Evolutionary conservation across 1,140 invertebrate genomes (phyloP).

Genomic region (Melanaphis sacchari): DNA sequence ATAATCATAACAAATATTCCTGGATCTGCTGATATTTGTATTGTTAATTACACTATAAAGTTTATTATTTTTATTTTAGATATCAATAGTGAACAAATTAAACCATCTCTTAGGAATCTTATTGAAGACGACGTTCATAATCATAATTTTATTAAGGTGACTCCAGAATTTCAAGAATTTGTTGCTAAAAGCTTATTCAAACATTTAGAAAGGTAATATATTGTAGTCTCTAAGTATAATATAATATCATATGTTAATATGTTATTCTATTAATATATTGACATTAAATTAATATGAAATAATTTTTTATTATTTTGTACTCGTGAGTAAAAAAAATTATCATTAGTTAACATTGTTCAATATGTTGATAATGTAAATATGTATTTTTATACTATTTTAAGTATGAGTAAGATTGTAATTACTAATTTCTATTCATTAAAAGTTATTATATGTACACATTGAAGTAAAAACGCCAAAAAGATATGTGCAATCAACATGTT

Average conservation of each 20-base stretch:
- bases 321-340: no score
- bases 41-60: neutral
- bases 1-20: neutral
- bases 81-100: neutral
- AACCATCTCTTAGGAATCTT: conserved; percentile 34
- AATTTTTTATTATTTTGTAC: no score
- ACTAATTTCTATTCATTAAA: no score
- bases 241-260: neutral
- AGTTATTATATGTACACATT: no score
- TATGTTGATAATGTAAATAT: no score
- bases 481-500: no score
- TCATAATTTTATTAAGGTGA: conserved; percentile 47
- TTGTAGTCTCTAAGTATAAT: neutral
- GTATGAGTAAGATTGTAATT: no score
- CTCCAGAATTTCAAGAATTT: conserved; percentile 51
- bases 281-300: neutral
- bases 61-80: conserved; percentile 25
- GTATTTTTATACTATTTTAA: no score
- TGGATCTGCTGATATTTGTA: neutral
- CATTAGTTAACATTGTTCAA: no score
- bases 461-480: no score
- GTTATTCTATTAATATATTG: neutral
- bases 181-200: conserved; percentile 47
- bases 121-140: conserved; percentile 31
- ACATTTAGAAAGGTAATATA: conserved; percentile 50